Evolutionary conservation across 2,113 vertebrate species (phyloP).

Genomic region (human (Homo sapiens)): GRCh38 chr2:150964501-150965000

Average conservation of each 20-base stretch:
- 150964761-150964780: neutral
- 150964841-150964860: neutral
- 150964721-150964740: neutral
- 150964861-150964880: neutral
- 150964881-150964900: neutral
- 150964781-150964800: slow-evolving; percentile 33
- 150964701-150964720: neutral
- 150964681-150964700: neutral
- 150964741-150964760: neutral
- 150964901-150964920: neutral
- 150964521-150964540: slow-evolving; percentile 28
- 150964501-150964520: neutral
- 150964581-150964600: neutral
- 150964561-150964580: neutral
- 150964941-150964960: slow-evolving; percentile 34
- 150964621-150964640: slow-evolving; percentile 6
- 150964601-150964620: neutral
- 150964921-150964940: slow-evolving; percentile 60
- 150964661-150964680: slow-evolving; percentile 1
- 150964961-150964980: slow-evolving; percentile 5
- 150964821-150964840: slow-evolving; percentile 7
- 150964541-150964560: neutral
- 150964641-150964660: neutral
- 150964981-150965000: slow-evolving; percentile 13
- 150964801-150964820: neutral